A percentile compares a stretch with the other conserved stretches of the same genome.
Conservation (phyloP, 1,140 invertebrate species). For the Colletes gigas region DNA sequence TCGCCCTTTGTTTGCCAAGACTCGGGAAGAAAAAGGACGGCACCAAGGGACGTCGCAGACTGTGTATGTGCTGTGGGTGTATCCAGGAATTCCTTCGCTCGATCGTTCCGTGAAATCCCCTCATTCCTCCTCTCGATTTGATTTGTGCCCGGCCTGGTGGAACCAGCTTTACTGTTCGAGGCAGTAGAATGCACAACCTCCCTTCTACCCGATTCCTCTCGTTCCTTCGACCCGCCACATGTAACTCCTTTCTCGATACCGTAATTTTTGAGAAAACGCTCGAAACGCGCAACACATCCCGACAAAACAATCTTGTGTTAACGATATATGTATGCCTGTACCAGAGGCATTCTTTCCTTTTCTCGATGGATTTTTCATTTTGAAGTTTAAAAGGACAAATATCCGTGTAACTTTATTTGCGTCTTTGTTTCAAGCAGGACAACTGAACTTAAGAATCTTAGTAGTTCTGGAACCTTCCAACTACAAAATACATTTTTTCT, state of each 20-base stretch:
- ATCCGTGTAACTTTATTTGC: no score
- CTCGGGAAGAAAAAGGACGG: not conserved
- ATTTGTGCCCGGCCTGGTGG: conserved; percentile 39
- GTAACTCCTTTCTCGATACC: not conserved
- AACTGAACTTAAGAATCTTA: no score
- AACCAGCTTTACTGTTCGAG: conserved; percentile 35
- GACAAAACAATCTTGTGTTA: not conserved
- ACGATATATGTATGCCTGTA: not conserved
- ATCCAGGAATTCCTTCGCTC: conserved; percentile 39
- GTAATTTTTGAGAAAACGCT: conserved; percentile 3
- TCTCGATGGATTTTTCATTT: not conserved
- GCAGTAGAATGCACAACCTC: conserved; percentile 42
- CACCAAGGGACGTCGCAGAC: conserved; percentile 29
- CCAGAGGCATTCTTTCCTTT: no score
- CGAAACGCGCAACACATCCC: not conserved
- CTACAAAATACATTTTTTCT: no score
- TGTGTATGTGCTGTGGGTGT: conserved; percentile 10
- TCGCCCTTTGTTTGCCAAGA: conserved; percentile 19
- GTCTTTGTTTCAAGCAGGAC: no score
- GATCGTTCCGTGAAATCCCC: conserved; percentile 42
- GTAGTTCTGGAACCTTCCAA: no score
- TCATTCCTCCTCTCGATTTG: conserved; percentile 44
- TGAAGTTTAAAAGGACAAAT: not conserved
- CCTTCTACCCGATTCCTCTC: conserved; percentile 7
- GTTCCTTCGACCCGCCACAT: conserved; percentile 1